Evolutionary conservation across 2,888 invertebrate genomes (phyloP).

Genomic region (Diarsia brunnea): DNA sequence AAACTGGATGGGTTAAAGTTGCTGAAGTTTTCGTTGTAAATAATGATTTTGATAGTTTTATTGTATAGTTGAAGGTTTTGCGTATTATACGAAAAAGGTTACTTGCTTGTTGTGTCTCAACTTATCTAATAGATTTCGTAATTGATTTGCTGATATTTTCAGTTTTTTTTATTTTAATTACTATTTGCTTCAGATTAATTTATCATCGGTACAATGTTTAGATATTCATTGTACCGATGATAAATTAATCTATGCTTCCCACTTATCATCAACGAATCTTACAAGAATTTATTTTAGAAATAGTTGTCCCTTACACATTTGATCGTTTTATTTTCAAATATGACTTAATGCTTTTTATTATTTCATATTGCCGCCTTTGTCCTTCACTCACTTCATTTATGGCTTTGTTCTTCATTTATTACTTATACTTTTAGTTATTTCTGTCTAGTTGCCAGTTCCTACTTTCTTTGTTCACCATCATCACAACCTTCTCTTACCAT

Average conservation of each 20-base stretch:
- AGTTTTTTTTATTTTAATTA: too few species aligned
- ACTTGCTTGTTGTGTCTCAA: background rate
- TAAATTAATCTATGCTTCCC: background rate
- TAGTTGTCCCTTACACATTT: too few species aligned
- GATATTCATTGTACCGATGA: too few species aligned
- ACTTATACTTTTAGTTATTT: background rate
- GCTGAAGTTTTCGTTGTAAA: background rate
- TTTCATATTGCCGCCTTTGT: too few species aligned
- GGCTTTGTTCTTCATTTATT: too few species aligned
- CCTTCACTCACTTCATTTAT: too few species aligned
- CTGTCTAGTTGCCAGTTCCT: background rate
- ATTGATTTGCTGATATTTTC: too few species aligned
- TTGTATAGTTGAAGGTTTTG: background rate
- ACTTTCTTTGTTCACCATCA: background rate
- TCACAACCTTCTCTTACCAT: background rate
- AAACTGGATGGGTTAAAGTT: conserved; percentile 59
- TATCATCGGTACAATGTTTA: background rate
- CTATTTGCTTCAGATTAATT: background rate
- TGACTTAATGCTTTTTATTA: too few species aligned
- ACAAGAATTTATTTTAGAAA: background rate
- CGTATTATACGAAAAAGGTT: background rate
- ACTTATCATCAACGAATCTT: background rate
- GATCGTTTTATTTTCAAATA: too few species aligned
- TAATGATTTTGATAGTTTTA: background rate
- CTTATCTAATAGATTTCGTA: background rate